Conservation (phyloP, 2,113 vertebrate species). For the Tichodroma muraria region DNA sequence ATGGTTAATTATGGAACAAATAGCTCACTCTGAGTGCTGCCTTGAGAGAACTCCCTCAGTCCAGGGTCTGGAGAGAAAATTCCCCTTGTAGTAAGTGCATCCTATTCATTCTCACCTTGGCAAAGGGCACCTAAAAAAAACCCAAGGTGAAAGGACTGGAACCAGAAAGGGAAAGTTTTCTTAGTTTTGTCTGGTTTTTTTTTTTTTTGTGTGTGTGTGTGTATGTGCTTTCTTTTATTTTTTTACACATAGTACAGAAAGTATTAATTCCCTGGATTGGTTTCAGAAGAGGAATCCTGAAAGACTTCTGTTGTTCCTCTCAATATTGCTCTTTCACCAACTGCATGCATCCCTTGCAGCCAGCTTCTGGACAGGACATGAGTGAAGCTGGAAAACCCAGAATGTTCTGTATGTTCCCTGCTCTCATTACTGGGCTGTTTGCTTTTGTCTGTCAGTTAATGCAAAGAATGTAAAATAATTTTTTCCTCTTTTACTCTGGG, state of each 20-base stretch:
- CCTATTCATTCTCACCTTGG: not conserved
- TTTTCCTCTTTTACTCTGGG: not conserved
- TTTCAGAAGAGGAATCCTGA: not conserved
- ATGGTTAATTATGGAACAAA: not conserved
- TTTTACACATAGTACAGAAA: not conserved
- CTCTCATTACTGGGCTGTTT: not conserved
- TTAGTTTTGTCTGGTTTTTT: not conserved
- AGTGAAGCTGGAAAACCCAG: not conserved
- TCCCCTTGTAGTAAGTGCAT: accelerated
- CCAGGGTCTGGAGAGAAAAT: not conserved
- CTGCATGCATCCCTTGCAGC: not conserved
- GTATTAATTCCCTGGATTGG: not conserved
- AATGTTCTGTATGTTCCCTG: not conserved
- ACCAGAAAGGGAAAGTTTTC: not conserved
- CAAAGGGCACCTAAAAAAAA: not conserved
- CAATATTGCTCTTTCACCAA: not conserved
- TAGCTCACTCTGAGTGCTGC: not conserved
- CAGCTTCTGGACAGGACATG: not conserved
- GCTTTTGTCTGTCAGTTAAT: not conserved
- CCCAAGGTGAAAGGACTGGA: not conserved
- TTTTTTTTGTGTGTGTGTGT: not conserved
- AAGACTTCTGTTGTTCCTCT: not conserved
- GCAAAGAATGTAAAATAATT: not conserved
- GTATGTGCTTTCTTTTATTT: not conserved
- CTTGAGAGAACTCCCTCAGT: not conserved